These are phyloP conservation scores for Pseudoatta argentina DNA, from an alignment of 1,140 invertebrate species.

Conservation along the genomic window DNA sequence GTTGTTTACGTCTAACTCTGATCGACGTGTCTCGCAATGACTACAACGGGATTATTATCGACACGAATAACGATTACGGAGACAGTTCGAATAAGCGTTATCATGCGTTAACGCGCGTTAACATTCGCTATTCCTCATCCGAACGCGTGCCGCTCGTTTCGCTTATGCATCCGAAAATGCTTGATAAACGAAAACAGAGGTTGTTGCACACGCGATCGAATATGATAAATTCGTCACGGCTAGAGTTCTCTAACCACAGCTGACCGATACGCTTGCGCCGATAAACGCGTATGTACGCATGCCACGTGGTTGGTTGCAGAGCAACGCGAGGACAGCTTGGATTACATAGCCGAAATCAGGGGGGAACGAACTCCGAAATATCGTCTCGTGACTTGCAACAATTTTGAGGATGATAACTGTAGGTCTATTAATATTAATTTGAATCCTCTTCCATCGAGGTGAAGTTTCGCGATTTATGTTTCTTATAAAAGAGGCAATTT, in stretches of 20 bases:
- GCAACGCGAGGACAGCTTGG: not conserved
- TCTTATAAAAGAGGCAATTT: not conserved
- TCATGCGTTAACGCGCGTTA: not conserved
- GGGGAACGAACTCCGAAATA: slow-evolving; percentile 37
- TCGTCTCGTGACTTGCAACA: not conserved
- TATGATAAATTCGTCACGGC: slow-evolving; percentile 12
- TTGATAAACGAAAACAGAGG: not conserved
- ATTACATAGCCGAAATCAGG: not conserved
- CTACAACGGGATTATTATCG: not conserved
- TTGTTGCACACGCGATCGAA: slow-evolving; percentile 37
- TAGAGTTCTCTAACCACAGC: too few relatives aligned
- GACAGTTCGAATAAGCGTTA: not conserved
- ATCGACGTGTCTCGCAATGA: not conserved
- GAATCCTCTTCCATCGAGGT: not conserved
- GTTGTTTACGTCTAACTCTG: slow-evolving; percentile 1
- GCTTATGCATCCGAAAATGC: not conserved
- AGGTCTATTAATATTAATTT: not conserved
- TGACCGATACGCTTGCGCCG: slow-evolving; percentile 39
- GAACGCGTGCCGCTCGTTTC: not conserved
- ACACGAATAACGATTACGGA: not conserved
- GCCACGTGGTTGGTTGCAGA: slow-evolving; percentile 42
- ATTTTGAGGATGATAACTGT: not conserved
- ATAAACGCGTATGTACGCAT: slow-evolving; percentile 46
- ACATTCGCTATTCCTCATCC: not conserved
- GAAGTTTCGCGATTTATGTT: not conserved